Evolutionary conservation across 2,113 vertebrate species (phyloP).

Genomic region (Sciurus niger): DNA sequence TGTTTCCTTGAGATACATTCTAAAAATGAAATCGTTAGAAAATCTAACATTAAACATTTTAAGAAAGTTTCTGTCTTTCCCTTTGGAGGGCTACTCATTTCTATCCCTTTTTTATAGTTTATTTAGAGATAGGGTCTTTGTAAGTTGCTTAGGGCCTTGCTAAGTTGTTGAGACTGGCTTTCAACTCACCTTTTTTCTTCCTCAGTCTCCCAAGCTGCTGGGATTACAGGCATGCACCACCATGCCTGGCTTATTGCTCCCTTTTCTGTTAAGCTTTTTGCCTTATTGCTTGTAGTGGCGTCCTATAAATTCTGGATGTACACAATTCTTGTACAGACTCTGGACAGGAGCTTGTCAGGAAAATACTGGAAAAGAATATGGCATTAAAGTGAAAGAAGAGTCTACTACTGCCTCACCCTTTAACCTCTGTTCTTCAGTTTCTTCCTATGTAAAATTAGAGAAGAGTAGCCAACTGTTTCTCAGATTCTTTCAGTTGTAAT

Average conservation of each 20-base stretch:
- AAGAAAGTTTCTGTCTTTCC: too few relatives aligned
- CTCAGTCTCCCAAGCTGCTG: too few relatives aligned
- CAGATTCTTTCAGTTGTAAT: background rate
- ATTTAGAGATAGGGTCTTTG: too few relatives aligned
- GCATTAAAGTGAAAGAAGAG: background rate
- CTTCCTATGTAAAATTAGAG: slow-evolving; percentile 31
- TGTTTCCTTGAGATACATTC: too few relatives aligned
- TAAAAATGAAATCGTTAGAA: too few relatives aligned
- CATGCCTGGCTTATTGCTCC: background rate
- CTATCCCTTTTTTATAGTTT: too few relatives aligned
- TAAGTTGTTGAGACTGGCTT: too few relatives aligned
- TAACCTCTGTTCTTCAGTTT: background rate
- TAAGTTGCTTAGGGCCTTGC: too few relatives aligned
- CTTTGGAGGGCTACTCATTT: too few relatives aligned
- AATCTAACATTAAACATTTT: too few relatives aligned
- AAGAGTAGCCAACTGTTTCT: background rate
- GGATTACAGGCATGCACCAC: too few relatives aligned
- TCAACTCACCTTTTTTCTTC: too few relatives aligned
- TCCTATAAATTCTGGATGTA: slow-evolving; percentile 3
- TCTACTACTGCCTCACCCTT: background rate
- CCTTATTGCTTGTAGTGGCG: background rate
- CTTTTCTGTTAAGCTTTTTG: slow-evolving; percentile 48
- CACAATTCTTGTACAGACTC: background rate
- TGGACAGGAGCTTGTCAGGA: background rate
- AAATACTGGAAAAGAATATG: background rate